Conservation (phyloP, 1,140 invertebrate genomes). For the Caenorhabditis brenneri region DNA sequence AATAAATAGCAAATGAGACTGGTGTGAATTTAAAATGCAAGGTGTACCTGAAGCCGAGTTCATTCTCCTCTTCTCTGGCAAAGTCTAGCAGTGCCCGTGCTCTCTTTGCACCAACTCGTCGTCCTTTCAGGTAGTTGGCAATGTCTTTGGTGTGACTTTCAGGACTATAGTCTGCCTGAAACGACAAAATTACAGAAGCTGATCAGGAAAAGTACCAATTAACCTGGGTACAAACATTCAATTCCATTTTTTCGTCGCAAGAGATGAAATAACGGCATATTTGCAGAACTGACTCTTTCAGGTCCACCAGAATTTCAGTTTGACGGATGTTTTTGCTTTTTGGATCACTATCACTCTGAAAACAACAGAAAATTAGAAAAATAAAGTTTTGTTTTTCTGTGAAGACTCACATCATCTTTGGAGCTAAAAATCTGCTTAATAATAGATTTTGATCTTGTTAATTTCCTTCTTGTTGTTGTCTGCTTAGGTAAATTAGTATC, state of each 20-base stretch:
- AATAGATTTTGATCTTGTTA: slow-evolving; percentile 88
- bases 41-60: slow-evolving; percentile 86
- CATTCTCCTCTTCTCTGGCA: slow-evolving; percentile 96
- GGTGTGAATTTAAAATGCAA: not conserved
- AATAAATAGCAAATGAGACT: not conserved
- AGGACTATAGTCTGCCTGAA: slow-evolving; percentile 91
- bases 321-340: slow-evolving; percentile 97
- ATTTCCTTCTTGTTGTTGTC: slow-evolving; percentile 78
- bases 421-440: slow-evolving; percentile 77
- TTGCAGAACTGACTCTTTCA: slow-evolving; percentile 89
- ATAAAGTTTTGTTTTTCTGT: not conserved
- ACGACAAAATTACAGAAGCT: slow-evolving; percentile 48
- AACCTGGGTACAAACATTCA: slow-evolving; percentile 62
- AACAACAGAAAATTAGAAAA: not conserved
- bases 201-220: not conserved
- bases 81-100: slow-evolving; percentile 96
- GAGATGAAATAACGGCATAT: slow-evolving; percentile 85
- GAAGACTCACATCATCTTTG: slow-evolving; percentile 49
- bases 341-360: slow-evolving; percentile 72
- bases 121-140: slow-evolving; percentile 89
- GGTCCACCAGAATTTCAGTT: slow-evolving; percentile 85
- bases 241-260: slow-evolving; percentile 61
- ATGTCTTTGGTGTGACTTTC: slow-evolving; percentile 92
- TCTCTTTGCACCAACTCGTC: slow-evolving; percentile 82
- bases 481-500: slow-evolving; percentile 86